Percentiles rank a stretch among this genome's conserved stretches.
These are phyloP conservation scores for Chloroclystis v-ata DNA, from an alignment of 2,888 invertebrate species.

Conservation along the genomic window DNA sequence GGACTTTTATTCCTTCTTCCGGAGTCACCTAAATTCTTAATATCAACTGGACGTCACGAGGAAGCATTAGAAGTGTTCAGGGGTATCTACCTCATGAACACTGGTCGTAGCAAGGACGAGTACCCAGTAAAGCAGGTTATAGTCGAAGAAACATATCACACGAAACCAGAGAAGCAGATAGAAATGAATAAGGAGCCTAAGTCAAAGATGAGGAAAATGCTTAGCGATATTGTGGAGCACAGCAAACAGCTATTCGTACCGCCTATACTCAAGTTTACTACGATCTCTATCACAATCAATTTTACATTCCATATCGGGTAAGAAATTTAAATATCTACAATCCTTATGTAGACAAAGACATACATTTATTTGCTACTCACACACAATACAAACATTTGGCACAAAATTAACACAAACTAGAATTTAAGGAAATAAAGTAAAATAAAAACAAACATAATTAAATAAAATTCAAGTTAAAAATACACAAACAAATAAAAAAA, in stretches of 20 bases:
- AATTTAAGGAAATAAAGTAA: too few species aligned
- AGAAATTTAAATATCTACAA: too few species aligned
- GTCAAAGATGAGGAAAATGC: slow-evolving; percentile 84
- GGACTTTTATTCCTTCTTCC: slow-evolving; percentile 89
- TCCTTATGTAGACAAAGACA: too few species aligned
- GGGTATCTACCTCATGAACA: slow-evolving; percentile 89
- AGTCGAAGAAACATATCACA: slow-evolving; percentile 73
- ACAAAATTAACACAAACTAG: too few species aligned
- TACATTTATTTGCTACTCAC: too few species aligned
- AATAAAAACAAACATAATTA: too few species aligned
- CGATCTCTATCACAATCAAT: slow-evolving; percentile 92
- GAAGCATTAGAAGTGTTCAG: slow-evolving; percentile 89
- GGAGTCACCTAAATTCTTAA: slow-evolving; percentile 93
- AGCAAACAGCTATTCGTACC: slow-evolving; percentile 88
- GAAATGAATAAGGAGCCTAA: slow-evolving; percentile 76
- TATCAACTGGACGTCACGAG: slow-evolving; percentile 87
- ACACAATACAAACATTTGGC: too few species aligned
- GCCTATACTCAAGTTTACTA: slow-evolving; percentile 89
- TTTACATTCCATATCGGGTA: slow-evolving; percentile 95
- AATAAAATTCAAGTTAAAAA: too few species aligned
- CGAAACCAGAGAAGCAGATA: slow-evolving; percentile 78
- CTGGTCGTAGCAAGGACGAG: slow-evolving; percentile 83
- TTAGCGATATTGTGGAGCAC: slow-evolving; percentile 87
- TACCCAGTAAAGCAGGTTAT: slow-evolving; percentile 87
- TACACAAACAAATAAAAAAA: too few species aligned